Conservation (phyloP, 1,140 invertebrate species). For the Diuraphis noxia region DNA sequence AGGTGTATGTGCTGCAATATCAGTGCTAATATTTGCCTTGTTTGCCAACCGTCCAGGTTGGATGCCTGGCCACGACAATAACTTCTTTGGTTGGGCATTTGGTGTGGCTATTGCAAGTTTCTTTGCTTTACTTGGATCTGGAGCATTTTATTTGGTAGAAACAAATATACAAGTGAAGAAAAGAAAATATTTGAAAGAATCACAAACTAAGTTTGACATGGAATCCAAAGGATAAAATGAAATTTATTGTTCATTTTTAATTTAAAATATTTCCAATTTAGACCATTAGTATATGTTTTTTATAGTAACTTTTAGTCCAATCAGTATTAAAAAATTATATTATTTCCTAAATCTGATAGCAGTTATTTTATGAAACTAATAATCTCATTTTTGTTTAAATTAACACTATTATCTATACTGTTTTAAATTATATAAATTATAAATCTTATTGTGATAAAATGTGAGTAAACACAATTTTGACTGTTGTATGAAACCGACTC, state of each 20-base stretch:
- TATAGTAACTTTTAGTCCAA: background rate
- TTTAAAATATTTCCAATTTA: background rate
- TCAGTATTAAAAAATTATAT: background rate
- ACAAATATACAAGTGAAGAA: conserved; percentile 78
- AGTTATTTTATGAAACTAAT: conserved; percentile 2
- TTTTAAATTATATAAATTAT: conserved; percentile 1
- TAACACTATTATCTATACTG: background rate
- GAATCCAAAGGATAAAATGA: conserved; percentile 63
- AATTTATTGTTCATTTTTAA: background rate
- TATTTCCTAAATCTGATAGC: background rate
- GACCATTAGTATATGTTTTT: background rate
- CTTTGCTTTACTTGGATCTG: conserved; percentile 62
- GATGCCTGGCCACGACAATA: conserved; percentile 93
- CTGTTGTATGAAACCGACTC: conserved; percentile 30
- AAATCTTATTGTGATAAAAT: conserved; percentile 30
- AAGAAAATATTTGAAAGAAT: conserved; percentile 74
- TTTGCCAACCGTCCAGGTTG: conserved; percentile 84
- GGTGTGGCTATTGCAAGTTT: conserved; percentile 82
- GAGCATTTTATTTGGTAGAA: conserved; percentile 80
- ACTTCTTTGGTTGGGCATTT: conserved; percentile 94
- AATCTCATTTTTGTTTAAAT: conserved; percentile 42
- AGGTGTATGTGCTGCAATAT: conserved; percentile 78
- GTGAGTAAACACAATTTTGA: background rate
- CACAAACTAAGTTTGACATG: conserved; percentile 78
- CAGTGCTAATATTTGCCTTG: conserved; percentile 87